A percentile compares a stretch with the other conserved stretches of the same genome.
phyloP scores from a whole-genome alignment of 2,888 invertebrate genomes.

The Caenorhabditis panamensis region DNA sequence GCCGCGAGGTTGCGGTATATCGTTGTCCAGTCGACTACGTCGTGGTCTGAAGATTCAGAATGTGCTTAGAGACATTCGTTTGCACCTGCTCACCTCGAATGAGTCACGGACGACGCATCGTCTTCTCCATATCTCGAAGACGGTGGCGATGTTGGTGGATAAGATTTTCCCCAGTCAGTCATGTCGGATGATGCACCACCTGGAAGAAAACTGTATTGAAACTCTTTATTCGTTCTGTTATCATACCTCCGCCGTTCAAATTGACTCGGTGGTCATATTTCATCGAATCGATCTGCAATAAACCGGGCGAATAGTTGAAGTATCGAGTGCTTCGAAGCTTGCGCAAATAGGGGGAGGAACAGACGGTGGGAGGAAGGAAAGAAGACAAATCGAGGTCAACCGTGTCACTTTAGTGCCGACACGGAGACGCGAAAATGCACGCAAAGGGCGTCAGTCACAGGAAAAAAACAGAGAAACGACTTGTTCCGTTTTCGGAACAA shows the following conservation, averaged over 20 bases:
- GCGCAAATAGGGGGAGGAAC: conserved; percentile 40
- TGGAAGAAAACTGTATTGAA: conserved; percentile 3
- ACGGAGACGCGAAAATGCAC: conserved; percentile 52
- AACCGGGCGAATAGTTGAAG: conserved; percentile 19
- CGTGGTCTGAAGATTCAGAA: conserved; percentile 42
- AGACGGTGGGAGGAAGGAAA: conserved; percentile 18
- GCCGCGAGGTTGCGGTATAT: conserved; percentile 37
- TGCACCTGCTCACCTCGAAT: no score
- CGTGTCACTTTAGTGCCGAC: conserved; percentile 61
- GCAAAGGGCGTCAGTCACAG: conserved; percentile 10
- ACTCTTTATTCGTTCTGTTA: not conserved
- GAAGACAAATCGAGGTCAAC: conserved; percentile 48
- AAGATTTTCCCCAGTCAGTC: conserved; percentile 53
- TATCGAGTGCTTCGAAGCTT: conserved; percentile 36
- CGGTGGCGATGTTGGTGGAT: conserved; percentile 45
- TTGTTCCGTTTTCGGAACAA: conserved; percentile 30
- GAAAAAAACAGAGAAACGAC: not conserved
- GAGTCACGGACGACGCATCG: conserved; percentile 44
- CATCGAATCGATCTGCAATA: conserved; percentile 57
- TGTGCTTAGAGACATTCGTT: no score
- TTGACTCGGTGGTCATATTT: conserved; percentile 58
- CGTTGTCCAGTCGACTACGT: conserved; percentile 57
- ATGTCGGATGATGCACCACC: conserved; percentile 38
- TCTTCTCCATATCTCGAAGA: conserved; percentile 62
- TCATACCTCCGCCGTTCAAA: conserved; percentile 32